Conservation (phyloP, 1,140 invertebrate genomes). For the Drosophila gunungcola region DNA sequence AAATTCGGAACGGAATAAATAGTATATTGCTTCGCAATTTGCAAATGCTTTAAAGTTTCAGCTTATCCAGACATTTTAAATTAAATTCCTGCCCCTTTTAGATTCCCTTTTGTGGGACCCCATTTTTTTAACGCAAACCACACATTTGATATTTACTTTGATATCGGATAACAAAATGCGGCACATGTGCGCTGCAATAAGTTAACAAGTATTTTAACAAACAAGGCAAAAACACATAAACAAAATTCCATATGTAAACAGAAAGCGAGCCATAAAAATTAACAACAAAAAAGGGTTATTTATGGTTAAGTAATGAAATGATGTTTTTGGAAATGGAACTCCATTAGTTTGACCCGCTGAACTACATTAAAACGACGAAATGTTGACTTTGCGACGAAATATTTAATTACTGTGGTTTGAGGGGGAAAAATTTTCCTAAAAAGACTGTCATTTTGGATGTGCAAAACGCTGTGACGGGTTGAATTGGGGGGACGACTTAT, state of each 20-base stretch:
- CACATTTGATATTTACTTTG: conserved; percentile 28
- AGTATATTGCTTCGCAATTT: conserved; percentile 7
- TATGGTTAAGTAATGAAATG: conserved; percentile 9
- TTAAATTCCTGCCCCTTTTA: background rate
- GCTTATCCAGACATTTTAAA: conserved; percentile 3
- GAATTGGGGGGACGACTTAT: conserved; percentile 2
- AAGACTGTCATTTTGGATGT: conserved; percentile 24
- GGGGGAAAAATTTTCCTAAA: conserved; percentile 26
- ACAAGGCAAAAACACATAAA: conserved; percentile 18
- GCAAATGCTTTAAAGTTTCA: conserved; percentile 25
- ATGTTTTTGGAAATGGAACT: conserved; percentile 10
- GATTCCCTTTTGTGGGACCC: background rate
- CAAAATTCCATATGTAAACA: conserved; percentile 20
- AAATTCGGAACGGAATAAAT: background rate
- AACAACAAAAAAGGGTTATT: conserved; percentile 15
- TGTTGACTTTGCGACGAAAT: conserved; percentile 10
- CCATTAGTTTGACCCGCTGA: conserved; percentile 42
- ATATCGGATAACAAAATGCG: conserved; percentile 43
- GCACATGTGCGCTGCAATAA: conserved; percentile 36
- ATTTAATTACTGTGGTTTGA: conserved; percentile 31
- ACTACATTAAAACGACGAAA: conserved; percentile 29
- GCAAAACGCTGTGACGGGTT: conserved; percentile 36
- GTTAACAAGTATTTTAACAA: conserved; percentile 37
- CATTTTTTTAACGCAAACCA: conserved; percentile 33
- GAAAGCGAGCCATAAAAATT: conserved; percentile 32